Evolutionary conservation across 2,113 vertebrate genomes (phyloP).

Genomic region (Grantiella picta): DNA sequence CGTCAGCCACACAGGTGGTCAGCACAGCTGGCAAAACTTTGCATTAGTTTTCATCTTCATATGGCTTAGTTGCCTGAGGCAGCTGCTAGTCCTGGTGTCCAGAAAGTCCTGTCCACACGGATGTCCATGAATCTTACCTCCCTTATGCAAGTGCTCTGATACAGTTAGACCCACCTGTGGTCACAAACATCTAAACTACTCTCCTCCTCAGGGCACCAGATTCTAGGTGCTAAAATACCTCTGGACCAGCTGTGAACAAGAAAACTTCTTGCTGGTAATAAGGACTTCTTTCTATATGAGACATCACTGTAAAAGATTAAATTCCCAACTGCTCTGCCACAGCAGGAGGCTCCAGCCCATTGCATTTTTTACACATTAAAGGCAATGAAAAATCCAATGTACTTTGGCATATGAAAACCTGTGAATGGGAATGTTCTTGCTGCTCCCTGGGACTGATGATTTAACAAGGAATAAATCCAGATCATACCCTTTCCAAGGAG

Average conservation of each 20-base stretch:
- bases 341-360: not conserved
- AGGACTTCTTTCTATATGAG: not conserved
- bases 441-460: not conserved
- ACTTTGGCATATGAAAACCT: not conserved
- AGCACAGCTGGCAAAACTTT: not conserved
- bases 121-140: not conserved
- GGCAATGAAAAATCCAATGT: not conserved
- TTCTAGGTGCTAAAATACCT: not conserved
- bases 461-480: not conserved
- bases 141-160: not conserved
- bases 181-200: not conserved
- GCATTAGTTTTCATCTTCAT: not conserved
- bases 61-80: not conserved
- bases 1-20: not conserved
- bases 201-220: not conserved
- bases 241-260: not conserved
- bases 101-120: not conserved
- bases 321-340: not conserved
- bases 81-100: not conserved
- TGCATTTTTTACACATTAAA: not conserved
- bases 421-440: not conserved
- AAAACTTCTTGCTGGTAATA: not conserved
- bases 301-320: not conserved
- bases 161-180: not conserved
- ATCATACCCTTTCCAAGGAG: not conserved